Conservation (phyloP, 2,797 vertebrate genomes). For the Enteromius argenteus region DNA sequence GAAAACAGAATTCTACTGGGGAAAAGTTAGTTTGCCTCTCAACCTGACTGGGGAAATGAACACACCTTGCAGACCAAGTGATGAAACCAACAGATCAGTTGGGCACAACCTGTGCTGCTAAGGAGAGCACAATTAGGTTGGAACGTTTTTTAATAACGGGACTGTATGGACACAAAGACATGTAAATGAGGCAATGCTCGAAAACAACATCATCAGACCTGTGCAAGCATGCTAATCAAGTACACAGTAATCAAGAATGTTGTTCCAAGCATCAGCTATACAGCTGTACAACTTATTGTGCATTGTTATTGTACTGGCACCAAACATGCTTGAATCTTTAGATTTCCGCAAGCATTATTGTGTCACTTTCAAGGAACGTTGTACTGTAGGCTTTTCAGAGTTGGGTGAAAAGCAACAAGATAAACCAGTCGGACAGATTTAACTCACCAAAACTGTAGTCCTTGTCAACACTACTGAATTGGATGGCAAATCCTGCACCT, state of each 20-base stretch:
- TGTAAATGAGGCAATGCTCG: not conserved
- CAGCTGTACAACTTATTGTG: not conserved
- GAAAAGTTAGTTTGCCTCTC: not conserved
- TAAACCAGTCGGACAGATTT: conserved; percentile 3
- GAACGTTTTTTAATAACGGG: not conserved
- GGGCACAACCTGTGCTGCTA: not conserved
- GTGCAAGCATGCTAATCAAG: not conserved
- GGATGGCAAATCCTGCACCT: conserved; percentile 81
- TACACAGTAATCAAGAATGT: not conserved
- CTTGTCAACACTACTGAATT: conserved; percentile 73
- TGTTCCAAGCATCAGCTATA: not conserved
- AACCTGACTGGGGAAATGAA: not conserved
- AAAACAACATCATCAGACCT: conserved; percentile 5
- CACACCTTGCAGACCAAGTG: conserved; percentile 1
- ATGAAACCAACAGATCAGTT: not conserved
- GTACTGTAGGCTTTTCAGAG: not conserved
- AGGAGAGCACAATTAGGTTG: not conserved
- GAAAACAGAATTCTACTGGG: conserved; percentile 18
- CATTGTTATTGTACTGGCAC: not conserved
- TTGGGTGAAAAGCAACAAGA: not conserved
- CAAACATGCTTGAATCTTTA: conserved; percentile 9
- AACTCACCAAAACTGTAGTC: conserved; percentile 74
- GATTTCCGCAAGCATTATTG: not conserved
- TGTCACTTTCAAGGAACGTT: not conserved
- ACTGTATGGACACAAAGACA: conserved; percentile 1